Base-by-base conservation (phyloP, 2,888 invertebrate species). In the Drosophila mulleri region DNA sequence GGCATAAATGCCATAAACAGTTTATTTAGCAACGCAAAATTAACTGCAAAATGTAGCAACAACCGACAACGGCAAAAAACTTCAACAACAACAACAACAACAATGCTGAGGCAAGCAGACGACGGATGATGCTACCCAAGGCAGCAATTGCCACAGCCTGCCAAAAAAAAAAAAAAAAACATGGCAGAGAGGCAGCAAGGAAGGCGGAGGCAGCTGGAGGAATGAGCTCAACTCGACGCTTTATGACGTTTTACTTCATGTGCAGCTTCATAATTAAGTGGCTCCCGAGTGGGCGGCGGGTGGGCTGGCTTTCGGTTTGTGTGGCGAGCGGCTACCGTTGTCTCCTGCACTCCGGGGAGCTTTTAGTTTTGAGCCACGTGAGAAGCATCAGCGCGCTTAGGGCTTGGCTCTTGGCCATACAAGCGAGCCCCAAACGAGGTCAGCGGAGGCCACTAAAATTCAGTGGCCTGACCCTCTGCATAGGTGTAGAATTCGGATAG, bases 21-120 rank as follows among this genome's bases (percentile, higher is more conserved):
- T 91, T 91, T 91, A 91, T 91, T 91, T 89, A 89, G 91, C 90
- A 90, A 87, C 90, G 85, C 82, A 89, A 91, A 91, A 91, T 91
- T 91, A 91, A 91, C 91, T 91, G 86, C 89, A 88, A 79, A 86
- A 84, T 87, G 89, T 87, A 73, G 87, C 72, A 67, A 69, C 60
- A 59, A 56, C 48, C 48, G 42, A 20, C 59, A 66, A 50, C 47
- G 60, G 47, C 37, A 53, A 50, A 11, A 50, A 32, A 29, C 18
- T 26, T 2, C 52, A 47, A 50, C 11, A 12, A 35, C 32, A 59
- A 45, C 32, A 57, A 20, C 67, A 77, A 60, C 67, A 74, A 71
- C 60, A 75, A 64, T 54, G 75, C 65, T 56, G 60, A 68, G 65
- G 59, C 85, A 72, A 67, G 41, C 76, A 67, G 66, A 68, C 72